These are phyloP conservation scores for Orchestes rusci DNA, from an alignment of 2,888 invertebrate genomes.

Conservation along the genomic window DNA sequence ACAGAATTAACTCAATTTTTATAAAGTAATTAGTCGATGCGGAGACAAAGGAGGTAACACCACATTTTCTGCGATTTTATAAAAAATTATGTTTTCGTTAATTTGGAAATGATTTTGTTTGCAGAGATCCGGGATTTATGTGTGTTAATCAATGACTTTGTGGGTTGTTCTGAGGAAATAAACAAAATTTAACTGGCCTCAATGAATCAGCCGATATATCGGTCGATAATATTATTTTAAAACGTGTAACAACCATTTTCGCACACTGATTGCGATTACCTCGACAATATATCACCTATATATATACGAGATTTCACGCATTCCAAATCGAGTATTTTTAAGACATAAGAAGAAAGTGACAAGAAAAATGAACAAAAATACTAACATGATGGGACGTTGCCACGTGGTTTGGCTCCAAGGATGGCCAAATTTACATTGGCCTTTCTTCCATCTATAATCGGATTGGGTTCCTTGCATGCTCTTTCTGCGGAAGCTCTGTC, in stretches of 20 bases:
- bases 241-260: constrained; percentile 4
- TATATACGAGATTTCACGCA: constrained; percentile 9
- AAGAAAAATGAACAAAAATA: constrained; percentile 27
- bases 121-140: no score
- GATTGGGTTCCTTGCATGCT: constrained; percentile 97
- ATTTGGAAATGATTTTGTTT: no score
- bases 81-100: no score
- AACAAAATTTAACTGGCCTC: constrained; percentile 7
- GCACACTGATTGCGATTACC: constrained; percentile 10
- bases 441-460: constrained; percentile 96
- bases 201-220: constrained; percentile 11
- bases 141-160: no score
- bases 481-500: constrained; percentile 90
- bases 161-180: constrained; percentile 15
- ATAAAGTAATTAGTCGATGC: no score
- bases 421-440: constrained; percentile 98
- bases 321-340: constrained; percentile 22
- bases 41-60: no score
- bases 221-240: no score
- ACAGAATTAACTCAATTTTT: no score
- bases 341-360: constrained; percentile 20
- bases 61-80: no score
- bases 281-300: no score
- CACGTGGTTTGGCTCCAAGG: constrained; percentile 92
- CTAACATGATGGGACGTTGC: constrained; percentile 75